Evolutionary conservation across 1,140 invertebrate genomes (phyloP).

Genomic region (Polypedilum pembai): DNA sequence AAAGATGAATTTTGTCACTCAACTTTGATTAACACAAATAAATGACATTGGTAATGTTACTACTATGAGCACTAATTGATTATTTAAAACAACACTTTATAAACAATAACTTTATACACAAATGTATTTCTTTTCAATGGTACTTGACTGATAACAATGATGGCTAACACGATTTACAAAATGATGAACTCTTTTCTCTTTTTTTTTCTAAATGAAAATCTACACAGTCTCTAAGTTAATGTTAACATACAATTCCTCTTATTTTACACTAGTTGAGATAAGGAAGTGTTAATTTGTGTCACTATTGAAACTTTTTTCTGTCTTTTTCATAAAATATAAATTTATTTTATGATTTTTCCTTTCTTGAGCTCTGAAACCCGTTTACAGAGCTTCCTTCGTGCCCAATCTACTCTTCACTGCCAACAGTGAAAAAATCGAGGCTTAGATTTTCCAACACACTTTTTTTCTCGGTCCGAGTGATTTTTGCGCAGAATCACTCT

Average conservation of each 20-base stretch:
- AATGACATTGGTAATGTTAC: neutral
- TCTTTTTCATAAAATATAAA: neutral
- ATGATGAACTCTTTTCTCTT: neutral
- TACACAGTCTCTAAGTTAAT: constrained; percentile 18
- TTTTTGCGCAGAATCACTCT: neutral
- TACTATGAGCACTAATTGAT: neutral
- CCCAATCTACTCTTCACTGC: constrained; percentile 20
- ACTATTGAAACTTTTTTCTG: neutral
- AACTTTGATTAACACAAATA: neutral
- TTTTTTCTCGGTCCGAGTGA: constrained; percentile 10
- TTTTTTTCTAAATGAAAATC: neutral
- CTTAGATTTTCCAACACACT: constrained; percentile 17
- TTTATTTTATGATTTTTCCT: constrained; percentile 20
- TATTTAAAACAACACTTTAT: neutral
- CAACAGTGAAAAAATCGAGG: constrained; percentile 22
- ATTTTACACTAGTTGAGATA: neutral
- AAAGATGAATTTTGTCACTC: neutral
- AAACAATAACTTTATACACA: neutral
- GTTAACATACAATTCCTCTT: constrained; percentile 13
- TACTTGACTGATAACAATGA: constrained; percentile 22
- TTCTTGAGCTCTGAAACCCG: neutral
- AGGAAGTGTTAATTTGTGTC: constrained; percentile 12
- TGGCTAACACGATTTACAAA: constrained; percentile 23
- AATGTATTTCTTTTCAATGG: neutral
- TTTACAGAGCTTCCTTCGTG: constrained; percentile 16